Evolutionary conservation across 2,797 vertebrate species (phyloP).

Genomic region (Halcyon badia): DNA sequence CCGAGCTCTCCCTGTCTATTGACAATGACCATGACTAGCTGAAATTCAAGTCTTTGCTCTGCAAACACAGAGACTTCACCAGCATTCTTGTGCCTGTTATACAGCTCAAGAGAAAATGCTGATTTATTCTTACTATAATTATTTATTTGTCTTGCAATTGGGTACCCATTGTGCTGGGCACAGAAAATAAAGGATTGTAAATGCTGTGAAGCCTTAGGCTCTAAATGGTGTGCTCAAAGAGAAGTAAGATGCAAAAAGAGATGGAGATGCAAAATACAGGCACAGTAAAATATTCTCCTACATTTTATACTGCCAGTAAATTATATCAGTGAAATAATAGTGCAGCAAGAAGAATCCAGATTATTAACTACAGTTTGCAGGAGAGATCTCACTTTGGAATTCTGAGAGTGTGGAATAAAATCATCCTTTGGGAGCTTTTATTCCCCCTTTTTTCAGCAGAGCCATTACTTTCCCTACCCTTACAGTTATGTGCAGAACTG

Average conservation of each 20-base stretch:
- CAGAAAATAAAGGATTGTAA: background rate
- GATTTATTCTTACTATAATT: background rate
- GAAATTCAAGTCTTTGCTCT: background rate
- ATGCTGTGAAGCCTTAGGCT: background rate
- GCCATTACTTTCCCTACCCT: background rate
- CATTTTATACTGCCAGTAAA: background rate
- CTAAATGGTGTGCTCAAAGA: background rate
- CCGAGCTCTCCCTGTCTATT: background rate
- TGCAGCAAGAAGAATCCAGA: background rate
- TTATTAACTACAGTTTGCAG: background rate
- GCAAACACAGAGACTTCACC: background rate
- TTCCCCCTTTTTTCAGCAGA: background rate
- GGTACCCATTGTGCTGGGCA: background rate
- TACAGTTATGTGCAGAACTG: background rate
- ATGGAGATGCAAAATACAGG: background rate
- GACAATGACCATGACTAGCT: background rate
- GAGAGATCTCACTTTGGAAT: background rate
- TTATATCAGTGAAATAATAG: conserved; percentile 15
- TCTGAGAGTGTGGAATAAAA: background rate
- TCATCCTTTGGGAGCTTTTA: background rate
- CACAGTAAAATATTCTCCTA: background rate
- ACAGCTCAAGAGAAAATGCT: background rate
- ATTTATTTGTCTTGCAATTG: background rate
- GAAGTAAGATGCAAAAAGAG: background rate
- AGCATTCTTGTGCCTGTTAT: background rate